A percentile compares a stretch with the other conserved stretches of the same genome.
Conservation (phyloP, 2,797 vertebrate genomes). For the Leucoraja ocellata region DNA sequence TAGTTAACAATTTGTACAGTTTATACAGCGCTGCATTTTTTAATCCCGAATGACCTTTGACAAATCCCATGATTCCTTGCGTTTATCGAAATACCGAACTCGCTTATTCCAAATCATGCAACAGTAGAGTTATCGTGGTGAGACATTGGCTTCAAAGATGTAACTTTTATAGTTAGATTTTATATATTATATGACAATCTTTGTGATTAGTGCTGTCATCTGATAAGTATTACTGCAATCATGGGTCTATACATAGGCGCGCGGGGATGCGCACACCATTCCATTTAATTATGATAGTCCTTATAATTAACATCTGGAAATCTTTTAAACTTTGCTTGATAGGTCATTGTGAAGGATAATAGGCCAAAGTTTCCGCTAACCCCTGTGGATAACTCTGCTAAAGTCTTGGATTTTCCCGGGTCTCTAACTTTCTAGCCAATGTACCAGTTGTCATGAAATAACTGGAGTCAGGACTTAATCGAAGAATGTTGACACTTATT, state of each 20-base stretch:
- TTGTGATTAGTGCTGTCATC: no score
- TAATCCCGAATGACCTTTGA: no score
- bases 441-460: neutral
- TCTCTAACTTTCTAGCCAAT: neutral
- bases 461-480: neutral
- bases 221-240: neutral
- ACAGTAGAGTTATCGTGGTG: neutral
- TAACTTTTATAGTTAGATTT: neutral
- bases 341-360: neutral
- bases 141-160: neutral
- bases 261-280: neutral
- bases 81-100: no score
- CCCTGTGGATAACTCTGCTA: neutral
- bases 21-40: no score
- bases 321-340: neutral
- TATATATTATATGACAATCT: no score
- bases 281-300: neutral
- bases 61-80: no score
- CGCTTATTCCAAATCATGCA: neutral
- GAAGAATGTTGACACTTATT: neutral
- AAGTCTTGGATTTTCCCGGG: neutral
- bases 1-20: no score
- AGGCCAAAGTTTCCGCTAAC: neutral
- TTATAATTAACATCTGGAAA: neutral
- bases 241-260: neutral